A percentile compares a stretch with the other conserved stretches of the same genome.
phyloP scores from a whole-genome alignment of 2,888 invertebrate species.

The Sarcophaga variegata region DNA sequence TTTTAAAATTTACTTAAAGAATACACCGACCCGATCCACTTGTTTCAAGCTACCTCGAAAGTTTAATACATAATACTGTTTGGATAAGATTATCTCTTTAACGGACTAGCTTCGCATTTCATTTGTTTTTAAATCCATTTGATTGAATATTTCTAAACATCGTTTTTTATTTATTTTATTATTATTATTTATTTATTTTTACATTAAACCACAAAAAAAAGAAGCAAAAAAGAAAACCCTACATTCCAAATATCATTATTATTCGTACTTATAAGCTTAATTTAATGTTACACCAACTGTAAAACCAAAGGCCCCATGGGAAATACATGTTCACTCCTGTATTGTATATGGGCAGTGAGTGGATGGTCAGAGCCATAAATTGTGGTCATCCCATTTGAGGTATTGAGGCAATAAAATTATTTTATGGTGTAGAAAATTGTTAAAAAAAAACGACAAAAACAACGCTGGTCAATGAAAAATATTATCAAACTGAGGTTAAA shows the following conservation, averaged over 20 bases:
- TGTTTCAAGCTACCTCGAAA: too few relatives aligned
- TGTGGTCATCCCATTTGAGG: conserved; percentile 40
- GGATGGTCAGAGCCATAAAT: conserved; percentile 61
- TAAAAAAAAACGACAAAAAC: neutral
- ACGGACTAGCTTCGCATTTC: too few relatives aligned
- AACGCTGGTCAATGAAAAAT: neutral
- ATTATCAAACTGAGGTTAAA: neutral
- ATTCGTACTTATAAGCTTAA: conserved; percentile 48
- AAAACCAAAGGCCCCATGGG: conserved; percentile 60
- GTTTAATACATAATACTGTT: too few relatives aligned
- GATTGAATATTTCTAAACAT: neutral
- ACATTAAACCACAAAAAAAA: conserved; percentile 17
- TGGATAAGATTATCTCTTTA: too few relatives aligned
- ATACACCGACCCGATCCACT: too few relatives aligned
- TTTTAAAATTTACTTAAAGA: too few relatives aligned
- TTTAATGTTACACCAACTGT: conserved; percentile 61
- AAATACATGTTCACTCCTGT: conserved; percentile 4
- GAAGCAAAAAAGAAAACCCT: conserved; percentile 4
- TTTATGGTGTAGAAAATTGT: conserved; percentile 47
- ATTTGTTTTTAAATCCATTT: neutral
- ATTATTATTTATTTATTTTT: neutral
- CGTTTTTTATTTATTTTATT: neutral
- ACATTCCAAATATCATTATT: conserved; percentile 37
- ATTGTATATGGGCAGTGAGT: conserved; percentile 4
- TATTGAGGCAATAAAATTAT: conserved; percentile 45